A percentile compares a stretch with the other conserved stretches of the same genome.
These are phyloP conservation scores for Glareola pratincola DNA, from an alignment of 2,113 vertebrate genomes.

Conservation along the genomic window DNA sequence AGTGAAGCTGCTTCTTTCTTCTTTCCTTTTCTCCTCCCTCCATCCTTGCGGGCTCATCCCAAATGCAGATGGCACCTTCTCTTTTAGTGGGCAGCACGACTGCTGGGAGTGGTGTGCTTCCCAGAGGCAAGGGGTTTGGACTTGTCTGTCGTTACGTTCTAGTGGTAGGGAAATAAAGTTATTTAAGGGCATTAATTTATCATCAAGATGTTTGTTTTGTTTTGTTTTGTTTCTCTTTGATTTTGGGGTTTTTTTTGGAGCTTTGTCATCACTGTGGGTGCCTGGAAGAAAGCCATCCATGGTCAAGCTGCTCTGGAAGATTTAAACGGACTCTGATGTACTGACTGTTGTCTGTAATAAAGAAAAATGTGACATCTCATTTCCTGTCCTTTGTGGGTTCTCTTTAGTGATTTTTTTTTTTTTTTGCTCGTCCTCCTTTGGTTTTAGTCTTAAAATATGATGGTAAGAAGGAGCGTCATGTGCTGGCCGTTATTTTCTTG, in stretches of 20 bases:
- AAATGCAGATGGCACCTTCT: background rate
- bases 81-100: background rate
- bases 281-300: background rate
- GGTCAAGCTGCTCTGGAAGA: background rate
- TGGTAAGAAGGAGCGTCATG: background rate
- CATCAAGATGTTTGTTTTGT: background rate
- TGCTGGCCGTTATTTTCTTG: background rate
- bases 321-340: background rate
- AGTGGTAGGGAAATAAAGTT: background rate
- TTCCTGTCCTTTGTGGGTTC: background rate
- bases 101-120: background rate
- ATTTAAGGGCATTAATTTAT: slow-evolving; percentile 51
- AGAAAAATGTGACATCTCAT: background rate
- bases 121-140: background rate
- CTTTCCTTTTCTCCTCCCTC: background rate
- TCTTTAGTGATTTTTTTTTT: background rate
- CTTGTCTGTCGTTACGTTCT: background rate
- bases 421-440: background rate
- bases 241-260: background rate
- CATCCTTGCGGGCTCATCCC: background rate
- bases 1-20: background rate
- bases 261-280: background rate
- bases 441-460: background rate
- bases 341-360: slow-evolving; percentile 32
- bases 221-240: background rate